A percentile compares a stretch with the other conserved stretches of the same genome.
Evolutionary conservation across 2,113 vertebrate genomes (phyloP).

Genomic region (Poeciliopsis retropinna): DNA sequence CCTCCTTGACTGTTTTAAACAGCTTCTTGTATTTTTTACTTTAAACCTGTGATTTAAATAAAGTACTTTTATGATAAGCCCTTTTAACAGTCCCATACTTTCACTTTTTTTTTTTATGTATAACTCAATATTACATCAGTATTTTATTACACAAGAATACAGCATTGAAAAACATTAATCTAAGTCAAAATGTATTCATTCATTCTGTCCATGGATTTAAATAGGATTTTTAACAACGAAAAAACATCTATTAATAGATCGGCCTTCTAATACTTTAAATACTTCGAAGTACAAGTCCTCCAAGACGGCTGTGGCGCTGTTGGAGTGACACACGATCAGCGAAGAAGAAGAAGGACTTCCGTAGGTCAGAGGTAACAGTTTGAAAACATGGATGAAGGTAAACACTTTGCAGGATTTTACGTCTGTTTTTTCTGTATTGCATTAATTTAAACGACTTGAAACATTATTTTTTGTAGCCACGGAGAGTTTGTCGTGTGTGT

Average conservation of each 20-base stretch:
- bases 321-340: not conserved
- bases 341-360: conserved; percentile 45
- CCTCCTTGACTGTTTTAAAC: not conserved
- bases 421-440: not conserved
- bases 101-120: too few species aligned
- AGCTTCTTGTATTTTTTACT: not conserved
- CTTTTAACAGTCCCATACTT: not conserved
- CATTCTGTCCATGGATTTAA: not conserved
- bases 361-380: conserved; percentile 54
- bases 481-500: not conserved
- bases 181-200: too few species aligned
- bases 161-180: too few species aligned
- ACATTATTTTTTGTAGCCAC: accelerated
- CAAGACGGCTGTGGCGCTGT: not conserved
- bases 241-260: not conserved
- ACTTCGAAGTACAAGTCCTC: not conserved
- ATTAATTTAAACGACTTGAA: accelerated
- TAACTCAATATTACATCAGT: too few species aligned
- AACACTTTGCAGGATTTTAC: not conserved
- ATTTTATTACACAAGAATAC: too few species aligned
- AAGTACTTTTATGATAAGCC: not conserved
- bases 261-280: not conserved
- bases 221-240: not conserved
- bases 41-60: not conserved
- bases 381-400: conserved; percentile 74